Percentiles rank a stretch among this genome's conserved stretches.
phyloP scores from a whole-genome alignment of 2,888 invertebrate species.

The Cordylochernes scorpioides region DNA sequence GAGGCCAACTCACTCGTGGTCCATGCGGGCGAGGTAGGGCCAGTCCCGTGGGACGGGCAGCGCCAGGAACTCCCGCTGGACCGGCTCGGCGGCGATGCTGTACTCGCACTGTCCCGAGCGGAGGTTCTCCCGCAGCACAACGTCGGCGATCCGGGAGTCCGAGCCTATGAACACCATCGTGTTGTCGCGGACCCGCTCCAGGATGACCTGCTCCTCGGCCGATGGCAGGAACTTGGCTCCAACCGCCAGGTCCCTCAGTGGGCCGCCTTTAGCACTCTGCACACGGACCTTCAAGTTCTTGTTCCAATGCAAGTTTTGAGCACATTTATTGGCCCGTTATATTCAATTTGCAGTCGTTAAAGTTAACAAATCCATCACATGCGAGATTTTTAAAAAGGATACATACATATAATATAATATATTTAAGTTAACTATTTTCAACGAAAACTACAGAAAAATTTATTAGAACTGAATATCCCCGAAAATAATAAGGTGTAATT shows the following conservation, averaged over 20 bases:
- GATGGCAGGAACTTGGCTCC: conserved; percentile 3
- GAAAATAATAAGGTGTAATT: too few relatives aligned
- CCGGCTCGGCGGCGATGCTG: conserved; percentile 35
- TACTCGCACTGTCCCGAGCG: conserved; percentile 5
- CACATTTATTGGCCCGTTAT: too few relatives aligned
- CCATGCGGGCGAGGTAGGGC: conserved; percentile 45
- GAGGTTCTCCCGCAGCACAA: conserved; percentile 6
- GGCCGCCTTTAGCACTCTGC: conserved; percentile 2
- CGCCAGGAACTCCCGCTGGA: conserved; percentile 48
- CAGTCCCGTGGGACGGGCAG: conserved; percentile 44
- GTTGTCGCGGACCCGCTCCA: conserved; percentile 5
- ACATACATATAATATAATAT: too few relatives aligned
- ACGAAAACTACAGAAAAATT: too few relatives aligned
- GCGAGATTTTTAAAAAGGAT: too few relatives aligned
- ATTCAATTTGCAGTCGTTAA: too few relatives aligned
- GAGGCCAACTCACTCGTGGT: conserved; percentile 46
- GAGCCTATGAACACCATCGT: conserved; percentile 8
- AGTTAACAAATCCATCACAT: too few relatives aligned
- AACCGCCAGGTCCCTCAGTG: conserved; percentile 3
- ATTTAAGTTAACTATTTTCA: too few relatives aligned
- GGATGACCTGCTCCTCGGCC: conserved; percentile 2
- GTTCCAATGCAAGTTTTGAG: too few relatives aligned
- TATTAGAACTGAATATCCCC: too few relatives aligned
- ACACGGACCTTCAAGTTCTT: too few relatives aligned
- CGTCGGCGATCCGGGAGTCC: conserved; percentile 5